Base-by-base conservation (phyloP, 1,140 invertebrate genomes). In the Ctenoplectra terminalis region DNA sequence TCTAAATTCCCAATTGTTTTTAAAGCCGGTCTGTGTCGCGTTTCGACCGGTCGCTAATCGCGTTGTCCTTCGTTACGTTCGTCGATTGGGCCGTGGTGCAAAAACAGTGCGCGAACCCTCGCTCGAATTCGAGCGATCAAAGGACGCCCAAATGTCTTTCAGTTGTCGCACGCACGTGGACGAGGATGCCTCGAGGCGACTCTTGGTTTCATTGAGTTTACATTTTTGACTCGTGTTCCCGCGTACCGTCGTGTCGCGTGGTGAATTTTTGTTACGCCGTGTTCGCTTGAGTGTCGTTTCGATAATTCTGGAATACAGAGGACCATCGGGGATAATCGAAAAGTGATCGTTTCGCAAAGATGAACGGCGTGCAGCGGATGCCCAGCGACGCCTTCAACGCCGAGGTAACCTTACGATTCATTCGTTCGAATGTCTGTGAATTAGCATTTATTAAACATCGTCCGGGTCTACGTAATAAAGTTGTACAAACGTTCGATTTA, bases 361-460 rank as follows among this genome's bases (percentile, higher is more conserved):
- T 91, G 90, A 90, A 90, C 83, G 87, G 88, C 23, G 77, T 89
- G 75, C 88, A 83, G 34, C 86, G 88, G 46, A 78, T 85, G 58
- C 84, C 83, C 56, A 72, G 83, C 63, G 85, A 90, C 37, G 84
- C 84, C 56, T 89, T 90, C 74, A 81, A 88, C 75, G 26, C 58
- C n/a, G 89, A 89, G 72, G 88, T 89, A 40, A 89, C 82, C 31
- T n/a, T 56, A 43, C 29, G 64, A 63, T 61, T 61, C 29, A 48
- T 37, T 48, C 29, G 31, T 54, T 26, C 52, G 26, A 29, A 43
- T 40, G 26, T 40, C 31, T 23, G 34, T 2, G 9, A 31, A 72
- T 72, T 60, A 29, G 8, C 54, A 37, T 40, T n/a, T 37, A 11
- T 4, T 48, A 23, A 46, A 58, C 54, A 58, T 43, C 48, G 52